These are phyloP conservation scores for Acanthis flammea DNA, from an alignment of 2,797 vertebrate genomes.

Conservation along the genomic window DNA sequence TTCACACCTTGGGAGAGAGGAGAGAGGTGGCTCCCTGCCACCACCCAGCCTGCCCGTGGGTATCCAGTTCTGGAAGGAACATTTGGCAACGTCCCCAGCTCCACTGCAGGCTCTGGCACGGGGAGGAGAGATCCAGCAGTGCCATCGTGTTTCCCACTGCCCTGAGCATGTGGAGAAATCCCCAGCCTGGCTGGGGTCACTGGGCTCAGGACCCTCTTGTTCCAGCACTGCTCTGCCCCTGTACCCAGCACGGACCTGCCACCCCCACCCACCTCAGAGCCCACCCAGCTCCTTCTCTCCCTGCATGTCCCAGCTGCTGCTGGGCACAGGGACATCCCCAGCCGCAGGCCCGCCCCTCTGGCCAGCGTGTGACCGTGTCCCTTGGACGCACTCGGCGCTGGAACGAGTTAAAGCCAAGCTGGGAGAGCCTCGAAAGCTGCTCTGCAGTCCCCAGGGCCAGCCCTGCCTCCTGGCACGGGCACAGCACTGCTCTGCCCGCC, in stretches of 20 bases:
- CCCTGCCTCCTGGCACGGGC: neutral
- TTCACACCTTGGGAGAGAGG: neutral
- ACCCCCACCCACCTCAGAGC: rapidly evolving
- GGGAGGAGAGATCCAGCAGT: neutral
- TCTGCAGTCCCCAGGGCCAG: neutral
- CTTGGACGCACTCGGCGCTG: neutral
- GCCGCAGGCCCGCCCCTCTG: neutral
- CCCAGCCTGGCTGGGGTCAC: neutral
- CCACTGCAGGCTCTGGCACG: rapidly evolving
- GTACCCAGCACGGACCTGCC: rapidly evolving
- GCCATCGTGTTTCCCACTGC: neutral
- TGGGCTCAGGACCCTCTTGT: rapidly evolving
- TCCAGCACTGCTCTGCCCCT: neutral
- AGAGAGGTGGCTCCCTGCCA: neutral
- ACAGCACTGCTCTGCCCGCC: rapidly evolving
- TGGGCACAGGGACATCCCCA: neutral
- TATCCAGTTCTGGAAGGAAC: rapidly evolving
- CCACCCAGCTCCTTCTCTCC: rapidly evolving
- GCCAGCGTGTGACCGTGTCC: neutral
- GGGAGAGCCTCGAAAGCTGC: neutral
- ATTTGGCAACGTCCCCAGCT: rapidly evolving
- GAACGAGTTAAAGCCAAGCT: neutral
- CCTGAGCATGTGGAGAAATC: rapidly evolving
- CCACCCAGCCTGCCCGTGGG: neutral
- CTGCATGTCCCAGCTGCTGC: neutral